Base-by-base conservation (phyloP, 1,140 invertebrate genomes). In the Vanessa tameamea region DNA sequence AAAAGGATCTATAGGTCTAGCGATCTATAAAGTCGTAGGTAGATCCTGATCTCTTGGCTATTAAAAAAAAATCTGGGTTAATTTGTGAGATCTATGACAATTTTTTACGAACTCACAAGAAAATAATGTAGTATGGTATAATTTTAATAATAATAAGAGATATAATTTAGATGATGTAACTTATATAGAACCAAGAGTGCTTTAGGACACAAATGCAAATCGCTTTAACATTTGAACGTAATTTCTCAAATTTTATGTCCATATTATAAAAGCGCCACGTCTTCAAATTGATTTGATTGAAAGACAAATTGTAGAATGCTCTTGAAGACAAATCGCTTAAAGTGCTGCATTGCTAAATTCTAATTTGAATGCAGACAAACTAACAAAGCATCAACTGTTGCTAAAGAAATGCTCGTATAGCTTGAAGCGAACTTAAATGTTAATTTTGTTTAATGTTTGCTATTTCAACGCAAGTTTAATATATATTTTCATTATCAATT, bases 211-310 rank as follows among this genome's bases (percentile, higher is more conserved):
- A 57, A 57, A 57, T 57, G 53, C 20, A 57, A 57, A 57, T 43
- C 37, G 9, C 37, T 43, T 43, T 57, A 57, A 16, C 11, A 15
- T 20, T 23, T 2, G 12, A 50, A 57, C 53, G 57, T 73, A 65
- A 73, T 73, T 73, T 67, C 57, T 59, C 72, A 67, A 64, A 68
- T 73, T 63, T 59, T 23, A 50, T 31, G 59, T 73, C 63, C 43
- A 61, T 16, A 47, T 57, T 68, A 53, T 68, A 57, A 61, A 14
- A 64, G 6, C 31, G 31, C 63, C 7, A 20, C 37, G 63, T 47
- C 63, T 64, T 64, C 37, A 20, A 20, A 47, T 64, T 47, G 63
- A 64, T 47, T 43, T 43, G 43, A 43, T 63, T 47, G 37, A 43
- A 64, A 64, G 63, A 64, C 63, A 64, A 57, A 57, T 14, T 47